These are phyloP conservation scores for Heliconius melpomene DNA, from an alignment of 1,140 invertebrate genomes.

Conservation along the genomic window DNA sequence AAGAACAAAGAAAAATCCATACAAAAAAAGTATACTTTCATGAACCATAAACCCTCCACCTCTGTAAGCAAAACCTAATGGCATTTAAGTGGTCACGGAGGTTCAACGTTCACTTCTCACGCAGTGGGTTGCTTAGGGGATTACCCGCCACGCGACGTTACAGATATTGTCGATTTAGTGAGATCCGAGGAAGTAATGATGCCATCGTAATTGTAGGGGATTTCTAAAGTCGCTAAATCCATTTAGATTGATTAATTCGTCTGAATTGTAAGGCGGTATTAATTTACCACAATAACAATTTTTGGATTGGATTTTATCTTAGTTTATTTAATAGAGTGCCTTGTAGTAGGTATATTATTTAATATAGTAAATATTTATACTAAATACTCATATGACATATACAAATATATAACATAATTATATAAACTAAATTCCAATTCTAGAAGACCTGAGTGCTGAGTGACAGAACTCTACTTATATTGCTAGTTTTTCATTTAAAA, in stretches of 20 bases:
- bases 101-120: slow-evolving; percentile 74
- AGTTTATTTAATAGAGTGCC: not conserved
- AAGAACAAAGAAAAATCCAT: no score
- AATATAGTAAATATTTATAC: no score
- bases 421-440: no score
- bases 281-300: slow-evolving; percentile 3
- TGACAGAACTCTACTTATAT: no score
- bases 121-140: slow-evolving; percentile 68
- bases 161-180: slow-evolving; percentile 76
- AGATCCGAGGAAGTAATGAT: slow-evolving; percentile 70
- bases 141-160: slow-evolving; percentile 71
- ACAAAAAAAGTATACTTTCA: not conserved
- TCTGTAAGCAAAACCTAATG: slow-evolving; percentile 3
- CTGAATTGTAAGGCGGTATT: slow-evolving; percentile 11
- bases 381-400: no score
- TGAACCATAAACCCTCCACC: not conserved
- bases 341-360: no score
- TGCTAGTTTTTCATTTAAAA: no score
- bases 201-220: slow-evolving; percentile 63
- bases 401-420: no score
- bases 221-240: slow-evolving; percentile 55
- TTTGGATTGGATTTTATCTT: not conserved
- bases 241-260: slow-evolving; percentile 58
- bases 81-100: slow-evolving; percentile 64
- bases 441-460: no score